Evolutionary conservation across 2,113 vertebrate species (phyloP).

Genomic region (Pangasianodon gigas): DNA sequence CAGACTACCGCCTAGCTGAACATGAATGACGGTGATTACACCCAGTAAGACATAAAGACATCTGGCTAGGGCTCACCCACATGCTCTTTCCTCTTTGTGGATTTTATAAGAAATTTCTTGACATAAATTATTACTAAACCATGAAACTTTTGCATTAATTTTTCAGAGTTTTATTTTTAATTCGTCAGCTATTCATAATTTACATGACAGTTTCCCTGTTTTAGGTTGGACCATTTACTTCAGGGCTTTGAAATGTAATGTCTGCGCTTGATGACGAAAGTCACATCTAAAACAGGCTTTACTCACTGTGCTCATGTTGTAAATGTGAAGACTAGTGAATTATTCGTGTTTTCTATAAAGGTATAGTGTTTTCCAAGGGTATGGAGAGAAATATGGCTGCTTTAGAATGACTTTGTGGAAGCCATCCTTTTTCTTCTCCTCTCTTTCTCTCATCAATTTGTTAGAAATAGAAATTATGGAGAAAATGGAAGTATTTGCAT

Average conservation of each 20-base stretch:
- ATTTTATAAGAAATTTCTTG: conserved; percentile 57
- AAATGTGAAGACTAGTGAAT: conserved; percentile 54
- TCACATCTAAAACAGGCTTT: conserved; percentile 51
- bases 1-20: not conserved
- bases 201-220: conserved; percentile 66
- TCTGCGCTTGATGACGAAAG: conserved; percentile 55
- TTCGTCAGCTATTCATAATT: conserved; percentile 75
- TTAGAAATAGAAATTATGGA: not conserved
- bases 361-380: conserved; percentile 37
- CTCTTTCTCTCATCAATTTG: not conserved
- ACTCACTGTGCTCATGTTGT: conserved; percentile 45
- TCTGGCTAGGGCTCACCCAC: not conserved
- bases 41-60: not conserved
- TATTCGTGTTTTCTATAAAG: conserved; percentile 27
- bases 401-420: conserved; percentile 31
- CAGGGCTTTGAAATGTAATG: conserved; percentile 54
- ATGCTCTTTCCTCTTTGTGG: conserved; percentile 52
- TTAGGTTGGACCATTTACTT: conserved; percentile 59
- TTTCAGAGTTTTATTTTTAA: conserved; percentile 76
- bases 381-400: conserved; percentile 43
- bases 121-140: conserved; percentile 68
- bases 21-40: conserved; percentile 5
- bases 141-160: conserved; percentile 64
- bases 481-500: not conserved
- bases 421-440: not conserved